These are phyloP conservation scores for Eupeodes corollae DNA, from an alignment of 1,140 invertebrate genomes.

Conservation along the genomic window DNA sequence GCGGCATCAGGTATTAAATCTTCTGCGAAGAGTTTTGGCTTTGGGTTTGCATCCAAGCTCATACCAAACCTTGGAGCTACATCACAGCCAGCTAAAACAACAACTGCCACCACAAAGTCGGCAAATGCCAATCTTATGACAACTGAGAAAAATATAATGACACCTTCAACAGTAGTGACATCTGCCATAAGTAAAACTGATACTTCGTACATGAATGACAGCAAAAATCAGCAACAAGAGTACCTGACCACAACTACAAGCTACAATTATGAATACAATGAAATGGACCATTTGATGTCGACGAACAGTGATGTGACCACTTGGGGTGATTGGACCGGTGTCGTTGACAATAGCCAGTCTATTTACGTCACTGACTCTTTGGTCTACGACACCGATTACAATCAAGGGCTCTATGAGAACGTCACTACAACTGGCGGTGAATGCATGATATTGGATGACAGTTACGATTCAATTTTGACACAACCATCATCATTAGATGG, in stretches of 20 bases:
- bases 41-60: constrained; percentile 27
- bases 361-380: neutral
- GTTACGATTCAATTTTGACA: neutral
- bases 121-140: too few species aligned
- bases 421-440: neutral
- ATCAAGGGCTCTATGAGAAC: neutral
- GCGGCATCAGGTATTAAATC: neutral
- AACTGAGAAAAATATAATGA: neutral
- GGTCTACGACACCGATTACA: neutral
- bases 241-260: neutral
- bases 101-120: constrained; percentile 1
- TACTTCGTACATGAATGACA: neutral
- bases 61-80: constrained; percentile 24
- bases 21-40: constrained; percentile 21
- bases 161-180: neutral
- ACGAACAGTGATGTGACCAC: neutral
- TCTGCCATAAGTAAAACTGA: too few species aligned
- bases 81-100: constrained; percentile 10
- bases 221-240: neutral
- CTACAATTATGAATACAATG: neutral
- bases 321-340: neutral
- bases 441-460: too few species aligned
- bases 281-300: neutral
- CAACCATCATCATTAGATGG: constrained; percentile 1
- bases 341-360: neutral